Evolutionary conservation across 1,140 invertebrate species (phyloP).

Genomic region (Oryzaephilus surinamensis): DNA sequence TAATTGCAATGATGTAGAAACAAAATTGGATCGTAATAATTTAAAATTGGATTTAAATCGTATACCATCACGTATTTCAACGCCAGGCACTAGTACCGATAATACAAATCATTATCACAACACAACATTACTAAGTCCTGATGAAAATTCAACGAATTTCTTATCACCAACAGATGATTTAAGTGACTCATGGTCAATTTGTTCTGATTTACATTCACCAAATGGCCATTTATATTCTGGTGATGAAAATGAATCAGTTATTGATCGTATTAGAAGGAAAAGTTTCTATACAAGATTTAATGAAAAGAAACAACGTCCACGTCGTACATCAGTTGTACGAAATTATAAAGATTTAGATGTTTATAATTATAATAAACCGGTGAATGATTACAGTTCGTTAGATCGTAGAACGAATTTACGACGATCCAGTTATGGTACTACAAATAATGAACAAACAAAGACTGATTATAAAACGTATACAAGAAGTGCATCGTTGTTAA

Average conservation of each 20-base stretch:
- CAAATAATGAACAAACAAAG: slow-evolving; percentile 8
- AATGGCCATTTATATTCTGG: slow-evolving; percentile 36
- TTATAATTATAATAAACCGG: slow-evolving; percentile 22
- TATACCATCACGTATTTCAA: slow-evolving; percentile 30
- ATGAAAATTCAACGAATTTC: slow-evolving; percentile 37
- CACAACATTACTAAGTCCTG: too few species aligned
- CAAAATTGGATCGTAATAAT: slow-evolving; percentile 37
- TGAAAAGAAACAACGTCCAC: slow-evolving; percentile 58
- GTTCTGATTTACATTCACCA: slow-evolving; percentile 45
- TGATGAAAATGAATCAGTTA: slow-evolving; percentile 43
- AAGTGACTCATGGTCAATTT: slow-evolving; percentile 58
- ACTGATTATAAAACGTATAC: slow-evolving; percentile 25
- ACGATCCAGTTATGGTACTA: slow-evolving; percentile 5
- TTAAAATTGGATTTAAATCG: slow-evolving; percentile 59
- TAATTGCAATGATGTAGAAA: slow-evolving; percentile 9
- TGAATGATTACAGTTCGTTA: slow-evolving; percentile 28
- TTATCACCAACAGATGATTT: slow-evolving; percentile 51
- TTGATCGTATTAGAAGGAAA: slow-evolving; percentile 74
- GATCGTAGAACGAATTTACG: slow-evolving; percentile 17
- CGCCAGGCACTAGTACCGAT: slow-evolving; percentile 33
- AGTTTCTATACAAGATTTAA: slow-evolving; percentile 84
- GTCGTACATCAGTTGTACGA: slow-evolving; percentile 21
- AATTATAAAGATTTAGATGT: slow-evolving; percentile 32
- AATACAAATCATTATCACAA: slow-evolving; percentile 31
- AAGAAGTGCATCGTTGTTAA: slow-evolving; percentile 27